Percentiles rank a stretch among this genome's conserved stretches.
phyloP scores from a whole-genome alignment of 2,113 vertebrate species.

The Tragelaphus buxtoni region DNA sequence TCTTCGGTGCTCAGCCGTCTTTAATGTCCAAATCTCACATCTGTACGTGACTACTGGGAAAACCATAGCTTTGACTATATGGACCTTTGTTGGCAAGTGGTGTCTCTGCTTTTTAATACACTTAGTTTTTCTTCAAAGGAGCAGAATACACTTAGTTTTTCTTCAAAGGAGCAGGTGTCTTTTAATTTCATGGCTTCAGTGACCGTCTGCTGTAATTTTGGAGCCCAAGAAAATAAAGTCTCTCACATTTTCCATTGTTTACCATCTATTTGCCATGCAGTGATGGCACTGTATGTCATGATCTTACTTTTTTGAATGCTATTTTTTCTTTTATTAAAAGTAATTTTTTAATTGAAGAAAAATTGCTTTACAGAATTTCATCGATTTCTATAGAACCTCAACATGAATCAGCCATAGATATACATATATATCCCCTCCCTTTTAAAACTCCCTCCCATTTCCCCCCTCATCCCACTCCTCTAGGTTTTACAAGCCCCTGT shows the following conservation, averaged over 20 bases:
- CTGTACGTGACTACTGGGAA: neutral
- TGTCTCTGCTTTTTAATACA: neutral
- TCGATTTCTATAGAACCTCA: neutral
- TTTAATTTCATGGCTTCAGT: neutral
- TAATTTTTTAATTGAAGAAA: too few relatives aligned
- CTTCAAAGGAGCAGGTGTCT: neutral
- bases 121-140: neutral
- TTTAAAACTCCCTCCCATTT: neutral
- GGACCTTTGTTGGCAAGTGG: neutral
- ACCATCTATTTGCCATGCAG: neutral
- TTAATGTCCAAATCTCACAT: neutral
- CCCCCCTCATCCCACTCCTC: neutral
- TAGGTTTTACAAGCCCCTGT: neutral
- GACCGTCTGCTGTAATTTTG: neutral
- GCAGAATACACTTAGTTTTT: too few relatives aligned
- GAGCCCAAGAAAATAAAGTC: neutral
- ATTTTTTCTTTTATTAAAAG: too few relatives aligned
- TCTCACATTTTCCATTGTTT: neutral
- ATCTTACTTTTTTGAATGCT: neutral
- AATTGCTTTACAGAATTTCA: neutral
- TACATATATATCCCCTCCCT: neutral
- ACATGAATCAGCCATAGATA: neutral
- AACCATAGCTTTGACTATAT: neutral
- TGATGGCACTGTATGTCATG: neutral
- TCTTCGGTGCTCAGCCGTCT: neutral